These are phyloP conservation scores for Leptonema lineaticorne DNA, from an alignment of 1,140 invertebrate genomes.

Conservation along the genomic window DNA sequence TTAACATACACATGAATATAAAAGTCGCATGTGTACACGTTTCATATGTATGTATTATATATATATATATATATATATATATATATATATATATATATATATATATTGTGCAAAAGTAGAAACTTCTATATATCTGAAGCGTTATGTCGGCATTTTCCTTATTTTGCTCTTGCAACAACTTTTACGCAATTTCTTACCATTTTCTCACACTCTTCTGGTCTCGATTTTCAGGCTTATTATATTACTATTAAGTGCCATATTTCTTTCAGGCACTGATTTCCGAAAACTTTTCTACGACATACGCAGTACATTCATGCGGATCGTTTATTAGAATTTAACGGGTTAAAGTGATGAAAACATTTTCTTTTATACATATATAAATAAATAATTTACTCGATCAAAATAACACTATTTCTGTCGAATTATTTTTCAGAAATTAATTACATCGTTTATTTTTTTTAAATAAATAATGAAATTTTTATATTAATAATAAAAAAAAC, in stretches of 20 bases:
- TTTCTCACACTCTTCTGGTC: neutral
- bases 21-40: too few relatives aligned
- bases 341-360: too few relatives aligned
- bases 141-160: neutral
- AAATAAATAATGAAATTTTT: too few relatives aligned
- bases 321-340: too few relatives aligned
- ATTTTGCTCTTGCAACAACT: neutral
- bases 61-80: neutral
- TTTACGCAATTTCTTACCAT: neutral
- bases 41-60: neutral
- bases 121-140: neutral
- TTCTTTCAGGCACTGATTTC: neutral
- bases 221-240: neutral
- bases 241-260: conserved; percentile 8
- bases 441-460: too few relatives aligned
- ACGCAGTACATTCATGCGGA: too few relatives aligned
- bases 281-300: neutral
- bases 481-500: too few relatives aligned
- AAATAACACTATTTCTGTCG: neutral
- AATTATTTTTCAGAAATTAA: neutral
- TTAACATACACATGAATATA: too few relatives aligned
- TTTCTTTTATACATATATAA: too few relatives aligned
- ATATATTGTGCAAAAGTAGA: neutral
- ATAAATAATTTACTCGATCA: too few relatives aligned
- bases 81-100: neutral